phyloP scores from a whole-genome alignment of 2,113 vertebrate genomes.

The Elephantulus edwardii region DNA sequence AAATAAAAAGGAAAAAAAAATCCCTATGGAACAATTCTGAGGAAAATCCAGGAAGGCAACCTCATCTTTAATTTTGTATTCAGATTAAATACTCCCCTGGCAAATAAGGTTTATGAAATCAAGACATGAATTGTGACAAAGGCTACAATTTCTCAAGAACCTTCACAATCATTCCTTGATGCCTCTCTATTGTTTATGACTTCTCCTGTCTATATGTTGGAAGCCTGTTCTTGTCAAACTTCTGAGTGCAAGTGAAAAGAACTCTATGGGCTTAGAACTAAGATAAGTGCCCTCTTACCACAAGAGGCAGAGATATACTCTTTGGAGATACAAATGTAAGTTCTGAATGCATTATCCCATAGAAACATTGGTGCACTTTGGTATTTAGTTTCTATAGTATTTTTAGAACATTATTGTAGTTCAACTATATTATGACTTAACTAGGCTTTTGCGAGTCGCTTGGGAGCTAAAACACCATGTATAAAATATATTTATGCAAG shows the following conservation, averaged over 20 bases:
- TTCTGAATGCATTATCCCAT: slow-evolving; percentile 27
- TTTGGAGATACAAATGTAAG: slow-evolving; percentile 57
- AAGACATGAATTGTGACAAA: neutral
- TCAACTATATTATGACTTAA: slow-evolving; percentile 67
- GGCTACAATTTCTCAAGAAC: neutral
- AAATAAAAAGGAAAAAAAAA: neutral
- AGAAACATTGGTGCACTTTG: neutral
- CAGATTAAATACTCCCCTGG: neutral
- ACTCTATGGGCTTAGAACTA: neutral
- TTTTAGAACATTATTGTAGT: slow-evolving; percentile 61
- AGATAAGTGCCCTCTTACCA: neutral
- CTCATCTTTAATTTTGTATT: neutral
- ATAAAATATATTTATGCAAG: slow-evolving; percentile 29
- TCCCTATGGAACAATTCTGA: neutral
- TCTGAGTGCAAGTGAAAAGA: neutral
- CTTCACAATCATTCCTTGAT: neutral
- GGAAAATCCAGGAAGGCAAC: neutral
- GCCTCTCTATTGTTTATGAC: too few relatives aligned
- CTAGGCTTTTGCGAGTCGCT: slow-evolving; percentile 66
- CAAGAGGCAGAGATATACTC: neutral
- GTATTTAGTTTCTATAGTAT: slow-evolving; percentile 57
- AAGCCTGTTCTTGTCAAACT: neutral
- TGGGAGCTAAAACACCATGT: slow-evolving; percentile 40
- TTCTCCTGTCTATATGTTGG: neutral
- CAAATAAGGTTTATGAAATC: too few relatives aligned